phyloP scores from a whole-genome alignment of 2,797 vertebrate genomes.

The Crypturellus tataupa region DNA sequence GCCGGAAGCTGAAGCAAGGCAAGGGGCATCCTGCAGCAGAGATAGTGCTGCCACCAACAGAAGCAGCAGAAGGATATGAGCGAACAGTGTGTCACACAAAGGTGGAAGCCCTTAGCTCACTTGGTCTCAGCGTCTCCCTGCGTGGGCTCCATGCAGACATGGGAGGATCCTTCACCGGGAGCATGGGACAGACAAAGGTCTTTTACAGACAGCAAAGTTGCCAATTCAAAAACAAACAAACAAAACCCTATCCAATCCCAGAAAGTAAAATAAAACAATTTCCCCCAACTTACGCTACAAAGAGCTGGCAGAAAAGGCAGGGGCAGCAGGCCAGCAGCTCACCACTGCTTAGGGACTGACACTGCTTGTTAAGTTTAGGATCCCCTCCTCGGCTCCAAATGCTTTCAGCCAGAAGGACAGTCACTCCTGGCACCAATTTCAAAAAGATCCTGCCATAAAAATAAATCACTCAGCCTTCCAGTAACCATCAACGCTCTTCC shows the following conservation, averaged over 20 bases:
- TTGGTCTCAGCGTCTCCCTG: not conserved
- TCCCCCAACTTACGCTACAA: not conserved
- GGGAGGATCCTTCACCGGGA: not conserved
- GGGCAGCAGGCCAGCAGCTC: not conserved
- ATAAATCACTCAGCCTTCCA: slow-evolving; percentile 69
- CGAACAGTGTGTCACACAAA: rapidly evolving
- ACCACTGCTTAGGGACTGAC: slow-evolving; percentile 17
- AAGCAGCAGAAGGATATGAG: not conserved
- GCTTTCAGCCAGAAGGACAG: slow-evolving; percentile 52
- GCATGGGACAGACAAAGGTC: not conserved
- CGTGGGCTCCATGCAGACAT: not conserved
- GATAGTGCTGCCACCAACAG: not conserved
- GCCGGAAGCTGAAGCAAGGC: not conserved
- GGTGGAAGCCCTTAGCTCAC: not conserved
- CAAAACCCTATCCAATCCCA: not conserved
- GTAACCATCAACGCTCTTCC: slow-evolving; percentile 12
- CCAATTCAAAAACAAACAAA: not conserved
- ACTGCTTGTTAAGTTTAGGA: slow-evolving; percentile 9
- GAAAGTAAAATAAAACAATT: slow-evolving; percentile 42
- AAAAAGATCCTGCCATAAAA: slow-evolving; percentile 67
- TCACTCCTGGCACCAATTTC: slow-evolving; percentile 63
- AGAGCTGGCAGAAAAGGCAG: slow-evolving; percentile 29
- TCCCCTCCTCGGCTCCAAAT: slow-evolving; percentile 5
- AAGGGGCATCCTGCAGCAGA: not conserved
- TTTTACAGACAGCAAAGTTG: not conserved